Evolutionary conservation across 2,113 vertebrate genomes (phyloP), one percentile per base, ranked within the genome.

Genomic region (Chionis minor): DNA sequence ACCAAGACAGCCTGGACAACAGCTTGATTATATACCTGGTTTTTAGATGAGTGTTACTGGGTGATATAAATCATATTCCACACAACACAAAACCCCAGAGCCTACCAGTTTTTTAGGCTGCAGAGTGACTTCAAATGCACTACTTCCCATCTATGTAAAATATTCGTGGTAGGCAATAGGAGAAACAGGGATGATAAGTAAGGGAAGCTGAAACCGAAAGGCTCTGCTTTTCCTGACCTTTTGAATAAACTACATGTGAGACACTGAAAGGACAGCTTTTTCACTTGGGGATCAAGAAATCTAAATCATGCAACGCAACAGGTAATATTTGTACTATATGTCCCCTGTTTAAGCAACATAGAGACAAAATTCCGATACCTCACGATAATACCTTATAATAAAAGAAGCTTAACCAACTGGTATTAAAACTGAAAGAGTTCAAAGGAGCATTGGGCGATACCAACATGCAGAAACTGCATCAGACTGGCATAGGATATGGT

Each of bases 401-500:
- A n/a, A 35, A 66, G 40, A 38, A 77, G 40, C 62, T 90, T 51
- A 83, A 93, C 18, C 24, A 21, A 21, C 45, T 55, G 47, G 14
- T 59, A 42, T 47, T 52, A 47, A 86, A 69, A 9, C n/a, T 45
- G 55, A 33, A 66, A 24, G 73, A 80, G 75, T 77, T 82, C 63
- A 83, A 69, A 86, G 75, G 32, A 45, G 9, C 40, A 44, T 23
- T 81, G 71, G 35, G 69, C 75, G 86, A 70, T 23, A 67, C 4
- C 24, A 73, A 35, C 6, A 12, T 1, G 3, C 47, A 72, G 56
- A 61, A 32, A 69, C 81, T 47, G 42, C 47, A 84, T 85, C 71
- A 88, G 85, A 28, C 16, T 71, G 0, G 0, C 14, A 42, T 6
- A 45, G 69, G 86, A 51, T 7, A 59, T 1, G n/a, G 55, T 23